Evolutionary conservation across 2,113 vertebrate genomes (phyloP).

Genomic region (Cololabis saira): DNA sequence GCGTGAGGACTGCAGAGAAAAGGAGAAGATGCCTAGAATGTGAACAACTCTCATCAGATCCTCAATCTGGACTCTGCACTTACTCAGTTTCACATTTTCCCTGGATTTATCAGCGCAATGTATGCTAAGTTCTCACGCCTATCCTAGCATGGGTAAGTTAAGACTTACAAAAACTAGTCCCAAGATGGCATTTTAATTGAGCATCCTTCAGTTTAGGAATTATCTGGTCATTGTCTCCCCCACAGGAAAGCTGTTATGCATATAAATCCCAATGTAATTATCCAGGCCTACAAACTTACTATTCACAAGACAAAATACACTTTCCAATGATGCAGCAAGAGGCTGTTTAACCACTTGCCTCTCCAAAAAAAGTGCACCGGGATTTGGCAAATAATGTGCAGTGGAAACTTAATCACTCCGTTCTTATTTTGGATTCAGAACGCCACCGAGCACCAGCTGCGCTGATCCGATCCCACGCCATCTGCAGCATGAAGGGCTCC

Average conservation of each 20-base stretch:
- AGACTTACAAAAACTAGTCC: constrained; percentile 7
- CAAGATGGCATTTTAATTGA: constrained; percentile 8
- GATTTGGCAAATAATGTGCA: constrained; percentile 46
- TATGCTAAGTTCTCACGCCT: neutral
- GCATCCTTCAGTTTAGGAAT: neutral
- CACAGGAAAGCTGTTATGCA: constrained; percentile 2
- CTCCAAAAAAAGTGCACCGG: constrained; percentile 28
- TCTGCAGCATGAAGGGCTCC: constrained; percentile 36
- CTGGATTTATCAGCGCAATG: neutral
- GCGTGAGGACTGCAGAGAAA: neutral
- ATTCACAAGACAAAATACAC: constrained; percentile 49
- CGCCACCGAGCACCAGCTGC: constrained; percentile 43
- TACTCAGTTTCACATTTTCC: neutral
- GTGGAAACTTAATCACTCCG: constrained; percentile 42
- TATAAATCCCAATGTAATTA: constrained; percentile 26
- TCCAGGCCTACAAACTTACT: neutral
- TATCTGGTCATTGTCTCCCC: constrained; percentile 6
- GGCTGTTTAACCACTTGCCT: constrained; percentile 46
- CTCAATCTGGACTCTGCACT: neutral
- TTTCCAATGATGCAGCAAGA: constrained; percentile 44
- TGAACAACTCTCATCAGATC: neutral
- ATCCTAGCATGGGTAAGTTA: neutral
- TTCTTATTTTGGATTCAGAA: constrained; percentile 49
- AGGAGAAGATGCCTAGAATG: neutral
- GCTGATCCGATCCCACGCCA: constrained; percentile 45